A percentile compares a stretch with the other conserved stretches of the same genome.
Evolutionary conservation across 2,113 vertebrate species (phyloP).

Genomic region (Sinocyclocheilus anshuiensis): DNA sequence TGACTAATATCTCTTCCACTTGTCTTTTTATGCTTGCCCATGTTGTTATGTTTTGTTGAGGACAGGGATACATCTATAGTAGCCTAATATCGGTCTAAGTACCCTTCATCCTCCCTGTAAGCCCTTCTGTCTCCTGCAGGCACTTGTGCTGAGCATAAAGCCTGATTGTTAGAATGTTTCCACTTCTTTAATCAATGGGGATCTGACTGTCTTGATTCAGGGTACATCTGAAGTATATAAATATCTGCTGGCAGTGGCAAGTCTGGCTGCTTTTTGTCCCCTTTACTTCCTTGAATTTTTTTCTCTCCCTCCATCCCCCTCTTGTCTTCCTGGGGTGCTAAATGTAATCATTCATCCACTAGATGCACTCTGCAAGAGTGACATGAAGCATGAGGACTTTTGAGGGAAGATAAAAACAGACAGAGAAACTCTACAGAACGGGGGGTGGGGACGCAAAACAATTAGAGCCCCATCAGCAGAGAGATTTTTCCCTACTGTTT

Average conservation of each 20-base stretch:
- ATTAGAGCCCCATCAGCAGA: slow-evolving; percentile 61
- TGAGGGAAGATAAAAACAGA: slow-evolving; percentile 57
- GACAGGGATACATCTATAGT: slow-evolving; percentile 48
- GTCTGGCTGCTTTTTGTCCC: slow-evolving; percentile 57
- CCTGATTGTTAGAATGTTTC: slow-evolving; percentile 73
- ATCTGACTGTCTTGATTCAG: slow-evolving; percentile 72
- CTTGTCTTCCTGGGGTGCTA: slow-evolving; percentile 34
- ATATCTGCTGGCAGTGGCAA: slow-evolving; percentile 74
- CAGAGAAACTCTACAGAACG: slow-evolving; percentile 32
- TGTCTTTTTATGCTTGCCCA: slow-evolving; percentile 11
- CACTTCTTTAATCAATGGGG: slow-evolving; percentile 78
- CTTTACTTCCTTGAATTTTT: slow-evolving; percentile 30
- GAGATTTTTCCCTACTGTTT: slow-evolving; percentile 60
- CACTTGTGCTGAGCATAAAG: slow-evolving; percentile 67
- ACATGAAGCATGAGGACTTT: slow-evolving; percentile 61
- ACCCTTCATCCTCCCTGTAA: slow-evolving; percentile 58
- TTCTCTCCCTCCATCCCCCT: slow-evolving; percentile 33
- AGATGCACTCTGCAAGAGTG: slow-evolving; percentile 55
- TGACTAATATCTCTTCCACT: neutral
- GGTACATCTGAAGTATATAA: slow-evolving; percentile 70
- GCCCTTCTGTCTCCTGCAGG: slow-evolving; percentile 45
- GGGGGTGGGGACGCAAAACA: slow-evolving; percentile 44
- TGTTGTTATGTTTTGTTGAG: slow-evolving; percentile 51
- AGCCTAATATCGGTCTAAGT: slow-evolving; percentile 42
- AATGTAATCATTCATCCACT: slow-evolving; percentile 65